These are phyloP conservation scores for Beris morrisii DNA, from an alignment of 2,888 invertebrate genomes.

Conservation along the genomic window DNA sequence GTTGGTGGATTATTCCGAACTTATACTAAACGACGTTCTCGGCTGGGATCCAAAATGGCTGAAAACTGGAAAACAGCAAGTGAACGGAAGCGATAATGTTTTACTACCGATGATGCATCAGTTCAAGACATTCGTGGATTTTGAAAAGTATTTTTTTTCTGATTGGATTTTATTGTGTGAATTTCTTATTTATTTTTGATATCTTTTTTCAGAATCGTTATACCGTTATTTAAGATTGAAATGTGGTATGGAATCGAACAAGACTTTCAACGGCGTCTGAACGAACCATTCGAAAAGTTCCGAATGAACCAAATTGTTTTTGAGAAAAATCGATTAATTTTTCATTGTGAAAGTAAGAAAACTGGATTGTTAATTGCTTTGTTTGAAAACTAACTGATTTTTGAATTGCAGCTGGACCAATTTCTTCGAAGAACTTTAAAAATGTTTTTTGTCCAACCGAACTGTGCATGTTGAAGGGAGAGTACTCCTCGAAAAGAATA, in stretches of 20 bases:
- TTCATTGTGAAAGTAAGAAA: constrained; percentile 29
- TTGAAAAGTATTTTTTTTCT: constrained; percentile 58
- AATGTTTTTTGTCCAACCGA: not conserved
- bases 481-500: not conserved
- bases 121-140: constrained; percentile 63
- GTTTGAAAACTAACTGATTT: too few species aligned
- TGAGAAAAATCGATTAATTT: constrained; percentile 21
- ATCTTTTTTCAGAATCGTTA: constrained; percentile 44
- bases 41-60: constrained; percentile 71
- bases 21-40: constrained; percentile 62
- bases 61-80: constrained; percentile 59
- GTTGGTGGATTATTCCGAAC: constrained; percentile 49
- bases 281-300: not conserved
- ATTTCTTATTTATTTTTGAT: constrained; percentile 1
- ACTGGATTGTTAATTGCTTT: not conserved
- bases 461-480: constrained; percentile 2
- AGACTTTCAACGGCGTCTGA: constrained; percentile 9
- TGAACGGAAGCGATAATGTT: constrained; percentile 57
- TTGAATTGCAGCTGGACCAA: too few species aligned
- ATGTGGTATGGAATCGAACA: constrained; percentile 42
- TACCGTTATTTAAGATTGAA: constrained; percentile 52
- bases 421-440: not conserved
- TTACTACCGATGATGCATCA: constrained; percentile 60
- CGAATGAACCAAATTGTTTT: constrained; percentile 13
- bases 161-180: not conserved